Conservation (phyloP, 2,888 invertebrate species). For the Mesorhabditis belari region DNA sequence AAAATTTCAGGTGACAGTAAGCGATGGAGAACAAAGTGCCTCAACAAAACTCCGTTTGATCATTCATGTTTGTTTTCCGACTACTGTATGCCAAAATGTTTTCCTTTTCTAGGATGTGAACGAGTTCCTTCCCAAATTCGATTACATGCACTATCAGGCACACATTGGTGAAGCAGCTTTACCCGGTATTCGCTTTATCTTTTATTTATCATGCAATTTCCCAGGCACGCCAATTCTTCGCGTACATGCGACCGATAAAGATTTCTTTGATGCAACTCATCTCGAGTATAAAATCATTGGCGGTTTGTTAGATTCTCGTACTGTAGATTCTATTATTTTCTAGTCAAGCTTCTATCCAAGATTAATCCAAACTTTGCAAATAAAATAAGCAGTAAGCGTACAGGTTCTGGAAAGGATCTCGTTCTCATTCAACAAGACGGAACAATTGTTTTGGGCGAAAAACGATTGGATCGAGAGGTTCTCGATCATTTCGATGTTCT, state of each 20-base stretch:
- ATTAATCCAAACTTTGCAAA: too few relatives aligned
- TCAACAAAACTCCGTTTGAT: constrained; percentile 32
- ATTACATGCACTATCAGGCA: constrained; percentile 2
- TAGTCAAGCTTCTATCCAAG: too few relatives aligned
- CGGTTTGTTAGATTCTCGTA: constrained; percentile 5
- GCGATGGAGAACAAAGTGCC: constrained; percentile 11
- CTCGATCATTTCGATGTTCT: constrained; percentile 22
- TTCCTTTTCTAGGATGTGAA: too few relatives aligned
- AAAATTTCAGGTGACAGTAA: constrained; percentile 6
- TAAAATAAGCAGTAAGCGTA: too few relatives aligned
- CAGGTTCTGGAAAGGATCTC: constrained; percentile 24
- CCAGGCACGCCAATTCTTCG: constrained; percentile 29
- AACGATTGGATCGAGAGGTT: constrained; percentile 9
- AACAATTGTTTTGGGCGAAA: constrained; percentile 26
- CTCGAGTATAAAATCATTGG: constrained; percentile 28
- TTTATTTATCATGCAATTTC: not conserved
- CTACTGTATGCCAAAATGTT: too few relatives aligned
- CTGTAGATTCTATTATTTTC: too few relatives aligned
- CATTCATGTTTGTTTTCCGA: too few relatives aligned
- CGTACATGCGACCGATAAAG: constrained; percentile 35
- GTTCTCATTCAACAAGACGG: constrained; percentile 40
- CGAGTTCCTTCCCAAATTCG: constrained; percentile 42
- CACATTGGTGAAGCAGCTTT: not conserved
- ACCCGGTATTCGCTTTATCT: not conserved
- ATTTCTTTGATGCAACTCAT: constrained; percentile 21